Evolutionary conservation across 2,113 vertebrate genomes (phyloP).

Genomic region (Prionailurus bengalensis): DNA sequence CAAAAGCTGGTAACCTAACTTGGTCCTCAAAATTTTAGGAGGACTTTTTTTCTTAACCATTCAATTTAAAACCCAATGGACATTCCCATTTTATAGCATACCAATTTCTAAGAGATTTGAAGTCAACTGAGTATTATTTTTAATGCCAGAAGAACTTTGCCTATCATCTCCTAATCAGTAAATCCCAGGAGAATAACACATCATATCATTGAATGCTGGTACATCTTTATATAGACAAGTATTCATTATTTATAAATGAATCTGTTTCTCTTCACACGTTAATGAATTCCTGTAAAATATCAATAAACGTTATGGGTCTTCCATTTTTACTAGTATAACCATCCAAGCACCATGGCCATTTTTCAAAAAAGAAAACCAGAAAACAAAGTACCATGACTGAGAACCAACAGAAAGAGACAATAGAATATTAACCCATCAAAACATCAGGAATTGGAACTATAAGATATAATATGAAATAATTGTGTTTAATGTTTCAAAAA

Average conservation of each 20-base stretch:
- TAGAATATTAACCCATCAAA: neutral
- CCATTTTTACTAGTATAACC: neutral
- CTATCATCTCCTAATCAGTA: neutral
- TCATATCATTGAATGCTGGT: neutral
- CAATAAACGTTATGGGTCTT: neutral
- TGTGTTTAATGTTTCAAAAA: neutral
- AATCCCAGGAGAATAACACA: neutral
- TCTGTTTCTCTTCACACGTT: neutral
- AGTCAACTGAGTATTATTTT: neutral
- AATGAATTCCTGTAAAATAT: neutral
- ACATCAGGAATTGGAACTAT: neutral
- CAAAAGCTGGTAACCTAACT: neutral
- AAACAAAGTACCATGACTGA: neutral
- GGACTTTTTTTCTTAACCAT: neutral
- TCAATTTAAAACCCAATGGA: neutral
- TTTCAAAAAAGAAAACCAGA: neutral
- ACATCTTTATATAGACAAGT: neutral
- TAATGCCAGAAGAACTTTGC: neutral
- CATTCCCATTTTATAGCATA: neutral
- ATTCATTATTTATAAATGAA: neutral
- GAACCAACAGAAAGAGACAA: neutral
- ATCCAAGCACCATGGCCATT: neutral
- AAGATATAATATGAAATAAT: neutral
- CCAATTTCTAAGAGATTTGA: constrained; percentile 31
- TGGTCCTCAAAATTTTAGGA: neutral